phyloP scores from a whole-genome alignment of 2,797 vertebrate genomes.

The Brachymystax lenok region DNA sequence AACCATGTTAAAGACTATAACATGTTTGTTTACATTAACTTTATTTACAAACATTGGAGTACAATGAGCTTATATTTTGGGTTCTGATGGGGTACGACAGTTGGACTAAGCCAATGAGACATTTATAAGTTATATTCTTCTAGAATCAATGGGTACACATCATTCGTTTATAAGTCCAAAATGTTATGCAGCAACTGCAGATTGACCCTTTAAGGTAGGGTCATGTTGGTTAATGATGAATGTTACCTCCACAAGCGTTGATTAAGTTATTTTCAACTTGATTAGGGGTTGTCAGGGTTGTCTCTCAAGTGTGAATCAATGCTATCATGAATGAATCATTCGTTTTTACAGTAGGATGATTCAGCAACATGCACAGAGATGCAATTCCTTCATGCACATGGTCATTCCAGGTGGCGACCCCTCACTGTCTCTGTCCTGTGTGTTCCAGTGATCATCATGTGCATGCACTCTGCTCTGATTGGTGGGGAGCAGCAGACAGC shows the following conservation, averaged over 20 bases:
- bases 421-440: slow-evolving; percentile 19
- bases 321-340: neutral
- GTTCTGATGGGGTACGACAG: too few relatives aligned
- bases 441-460: slow-evolving; percentile 89
- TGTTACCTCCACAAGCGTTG: neutral
- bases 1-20: too few relatives aligned
- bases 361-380: neutral
- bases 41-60: too few relatives aligned
- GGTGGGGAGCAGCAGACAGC: slow-evolving; percentile 83
- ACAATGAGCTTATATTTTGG: too few relatives aligned
- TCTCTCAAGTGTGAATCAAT: neutral
- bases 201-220: neutral
- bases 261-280: neutral
- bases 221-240: neutral
- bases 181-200: too few relatives aligned
- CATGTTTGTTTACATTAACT: too few relatives aligned
- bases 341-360: neutral
- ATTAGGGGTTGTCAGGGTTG: neutral
- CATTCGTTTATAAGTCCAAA: too few relatives aligned
- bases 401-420: neutral
- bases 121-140: too few relatives aligned
- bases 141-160: too few relatives aligned
- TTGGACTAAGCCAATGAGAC: too few relatives aligned
- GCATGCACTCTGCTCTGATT: slow-evolving; percentile 89
- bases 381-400: neutral